phyloP scores from a whole-genome alignment of 2,113 vertebrate species.

The Abramis brama region DNA sequence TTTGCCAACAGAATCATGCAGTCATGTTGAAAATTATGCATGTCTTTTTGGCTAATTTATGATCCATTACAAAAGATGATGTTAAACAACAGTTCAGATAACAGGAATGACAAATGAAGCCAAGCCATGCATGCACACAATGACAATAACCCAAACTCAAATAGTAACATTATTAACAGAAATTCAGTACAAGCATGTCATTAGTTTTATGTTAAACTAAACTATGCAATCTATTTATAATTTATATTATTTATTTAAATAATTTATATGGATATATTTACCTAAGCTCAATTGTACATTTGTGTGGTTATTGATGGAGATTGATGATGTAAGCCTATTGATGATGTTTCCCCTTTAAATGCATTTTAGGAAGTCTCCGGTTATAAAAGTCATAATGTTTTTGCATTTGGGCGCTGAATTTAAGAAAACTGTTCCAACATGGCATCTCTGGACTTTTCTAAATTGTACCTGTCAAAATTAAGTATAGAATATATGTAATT shows the following conservation, averaged over 20 bases:
- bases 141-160: background rate
- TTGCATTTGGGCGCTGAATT: background rate
- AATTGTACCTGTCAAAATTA: too few relatives aligned
- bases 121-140: background rate
- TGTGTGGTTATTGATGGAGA: background rate
- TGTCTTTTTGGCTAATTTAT: slow-evolving; percentile 2
- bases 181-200: background rate
- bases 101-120: background rate
- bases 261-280: background rate
- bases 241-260: background rate
- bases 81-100: background rate
- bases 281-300: background rate
- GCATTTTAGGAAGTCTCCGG: background rate
- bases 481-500: too few relatives aligned
- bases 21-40: background rate
- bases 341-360: background rate
- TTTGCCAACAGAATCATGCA: background rate
- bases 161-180: background rate
- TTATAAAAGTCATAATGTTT: background rate
- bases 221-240: background rate
- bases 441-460: background rate
- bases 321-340: background rate
- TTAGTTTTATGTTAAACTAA: background rate
- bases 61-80: background rate
- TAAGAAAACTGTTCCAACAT: background rate